Conservation (phyloP, 2,113 vertebrate genomes). For the Pseudopodoces humilis region DNA sequence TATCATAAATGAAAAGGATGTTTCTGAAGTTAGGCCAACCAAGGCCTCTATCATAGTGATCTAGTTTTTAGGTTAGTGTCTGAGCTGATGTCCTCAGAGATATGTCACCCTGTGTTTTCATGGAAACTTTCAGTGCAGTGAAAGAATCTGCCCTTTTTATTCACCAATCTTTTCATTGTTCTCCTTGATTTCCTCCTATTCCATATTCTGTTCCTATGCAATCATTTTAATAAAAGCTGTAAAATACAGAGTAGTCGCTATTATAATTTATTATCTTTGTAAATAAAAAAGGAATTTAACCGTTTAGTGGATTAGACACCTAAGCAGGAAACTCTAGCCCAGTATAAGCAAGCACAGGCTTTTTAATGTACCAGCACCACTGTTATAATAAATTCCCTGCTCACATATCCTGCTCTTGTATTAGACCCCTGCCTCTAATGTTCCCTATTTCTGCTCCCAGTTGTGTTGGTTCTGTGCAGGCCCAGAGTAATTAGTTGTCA, state of each 20-base stretch:
- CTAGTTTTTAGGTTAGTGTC: not conserved
- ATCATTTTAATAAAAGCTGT: not conserved
- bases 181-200: not conserved
- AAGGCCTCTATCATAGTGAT: not conserved
- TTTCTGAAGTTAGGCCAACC: not conserved
- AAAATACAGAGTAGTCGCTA: not conserved
- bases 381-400: not conserved
- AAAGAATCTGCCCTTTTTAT: not conserved
- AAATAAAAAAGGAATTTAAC: not conserved
- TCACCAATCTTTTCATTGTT: not conserved
- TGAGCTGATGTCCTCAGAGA: not conserved
- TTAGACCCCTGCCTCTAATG: not conserved
- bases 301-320: not conserved
- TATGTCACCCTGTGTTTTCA: not conserved
- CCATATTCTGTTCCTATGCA: not conserved
- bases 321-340: not conserved
- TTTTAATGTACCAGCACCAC: not conserved
- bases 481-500: not conserved
- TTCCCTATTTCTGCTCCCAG: not conserved
- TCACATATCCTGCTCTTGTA: rapidly evolving
- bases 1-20: not conserved
- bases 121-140: not conserved
- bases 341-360: not conserved
- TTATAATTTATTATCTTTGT: not conserved
- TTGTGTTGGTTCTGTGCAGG: not conserved